Base-by-base conservation (phyloP, 2,888 invertebrate species). In the Drosophila rubida region DNA sequence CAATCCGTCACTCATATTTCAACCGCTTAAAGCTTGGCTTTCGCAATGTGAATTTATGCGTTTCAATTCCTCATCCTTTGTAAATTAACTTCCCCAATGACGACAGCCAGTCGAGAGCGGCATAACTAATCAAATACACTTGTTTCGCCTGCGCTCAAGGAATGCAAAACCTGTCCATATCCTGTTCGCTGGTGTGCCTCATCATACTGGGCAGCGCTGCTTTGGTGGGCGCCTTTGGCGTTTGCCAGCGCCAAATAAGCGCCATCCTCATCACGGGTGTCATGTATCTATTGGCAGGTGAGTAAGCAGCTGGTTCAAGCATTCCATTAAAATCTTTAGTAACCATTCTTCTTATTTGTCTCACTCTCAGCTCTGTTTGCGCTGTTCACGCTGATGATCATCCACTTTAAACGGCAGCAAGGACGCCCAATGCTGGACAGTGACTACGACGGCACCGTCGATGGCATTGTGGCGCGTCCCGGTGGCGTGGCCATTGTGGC, bases 161-260 rank as follows among this genome's bases (percentile, higher is more conserved):
- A 89, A 97, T 98, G 97, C 97, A 98, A 93, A 98, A 98, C 92
- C 93, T 98, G 75, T 98, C 97, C 61, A 98, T 98, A 92, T 98
- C 98, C 9, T 98, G 98, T 92, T 97, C 97, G 46, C 93, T 98
- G 80, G 98, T 98, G 4, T 97, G 97, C 87, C 94, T 98, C 55
- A 97, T 98, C 85, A 95, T 98, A 63, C 92, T 98, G 73, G 96
- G 96, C 49, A 95, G 96, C 78, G 97, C 98, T 0, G 96, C 97
- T 4, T 93, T 97, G 60, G 96, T 98, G 2, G 98, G 98, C 16
- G 94, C 96, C 46, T 97, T 98, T 90, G 97, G 98, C 4, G 94
- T 98, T 22, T 95, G 96, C 90, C 95, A 96, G 91, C 96, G 97
- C 88, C 98, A 98, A 93, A 97, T 98, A 89, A 97, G 97, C 86